Evolutionary conservation across 2,113 vertebrate species (phyloP), one percentile per base, ranked within the genome.

Genomic region (Dipodomys stephensi): DNA sequence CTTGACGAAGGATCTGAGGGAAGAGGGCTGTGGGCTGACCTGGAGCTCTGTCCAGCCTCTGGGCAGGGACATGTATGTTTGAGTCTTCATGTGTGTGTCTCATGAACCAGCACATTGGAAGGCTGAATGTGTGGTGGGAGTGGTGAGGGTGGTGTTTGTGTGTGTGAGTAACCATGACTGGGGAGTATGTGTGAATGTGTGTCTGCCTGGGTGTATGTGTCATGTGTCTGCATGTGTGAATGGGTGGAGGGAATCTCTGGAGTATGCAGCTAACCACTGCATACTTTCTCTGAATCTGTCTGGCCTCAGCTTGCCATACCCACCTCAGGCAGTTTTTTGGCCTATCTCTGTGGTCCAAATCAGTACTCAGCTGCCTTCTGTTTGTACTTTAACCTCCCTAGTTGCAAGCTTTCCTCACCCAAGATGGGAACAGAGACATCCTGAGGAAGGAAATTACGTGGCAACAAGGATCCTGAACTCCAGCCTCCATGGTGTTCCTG

Each of bases 1-100:
- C 95, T 97, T 96, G 96, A 97, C 94, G 92, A 94, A 96, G 92
- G 89, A 96, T 85, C 30, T 30, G 60, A 95, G 82, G 69, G 69
- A 92, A 80, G 64, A 84, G 44, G 27, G 16, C 65, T 53, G 23
- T 90, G 90, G 64, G 60, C 53, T 91, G 35, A 65, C 35, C n/a
- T 86, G 74, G 44, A 71, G 57, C 10, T 25, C n/a, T 88, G 35
- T 46, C 44, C 73, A 86, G 60, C 76, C 16, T 90, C 39, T 77
- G 4, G 6, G 89, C 88, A 85, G 67, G 68, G 57, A 6, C 57
- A 73, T 18, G 2, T 1, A 6, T 92, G 30, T 71, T 44, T 88
- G 57, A 83, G 35, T 57, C 39, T 80, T 81, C 35, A 7, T 76
- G 39, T 20, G 32, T 32, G 28, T 71, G 67, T 71, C 49, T 85